Percentiles rank a stretch among this genome's conserved stretches.
Conservation (phyloP, 2,797 vertebrate genomes). For the Amazona ochrocephala region DNA sequence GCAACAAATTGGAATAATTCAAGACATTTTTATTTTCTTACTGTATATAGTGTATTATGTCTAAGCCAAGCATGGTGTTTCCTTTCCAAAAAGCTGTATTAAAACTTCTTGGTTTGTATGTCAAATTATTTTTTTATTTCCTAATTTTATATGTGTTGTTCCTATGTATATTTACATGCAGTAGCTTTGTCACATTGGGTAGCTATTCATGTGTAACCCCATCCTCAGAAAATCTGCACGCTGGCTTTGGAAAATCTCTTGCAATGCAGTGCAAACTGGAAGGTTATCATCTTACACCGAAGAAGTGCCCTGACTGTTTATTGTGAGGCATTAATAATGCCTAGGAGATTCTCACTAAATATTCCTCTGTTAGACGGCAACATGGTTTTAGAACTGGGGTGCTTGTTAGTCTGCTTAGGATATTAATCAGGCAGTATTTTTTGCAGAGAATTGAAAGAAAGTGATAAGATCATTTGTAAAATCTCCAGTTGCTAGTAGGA, state of each 20-base stretch:
- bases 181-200: neutral
- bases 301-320: neutral
- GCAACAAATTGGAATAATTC: neutral
- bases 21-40: neutral
- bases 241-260: neutral
- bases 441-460: neutral
- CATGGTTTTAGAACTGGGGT: neutral
- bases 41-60: neutral
- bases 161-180: neutral
- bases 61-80: neutral
- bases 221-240: neutral
- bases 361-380: neutral
- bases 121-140: neutral
- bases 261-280: neutral
- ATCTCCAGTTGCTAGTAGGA: neutral
- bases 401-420: neutral
- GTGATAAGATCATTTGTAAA: neutral
- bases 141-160: neutral
- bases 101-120: neutral
- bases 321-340: neutral
- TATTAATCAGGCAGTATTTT: neutral
- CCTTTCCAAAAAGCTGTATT: neutral
- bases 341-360: neutral
- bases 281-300: neutral
- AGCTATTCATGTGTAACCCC: neutral